Conservation (phyloP, 2,797 vertebrate species). For the Gymnothorax reevesii region DNA sequence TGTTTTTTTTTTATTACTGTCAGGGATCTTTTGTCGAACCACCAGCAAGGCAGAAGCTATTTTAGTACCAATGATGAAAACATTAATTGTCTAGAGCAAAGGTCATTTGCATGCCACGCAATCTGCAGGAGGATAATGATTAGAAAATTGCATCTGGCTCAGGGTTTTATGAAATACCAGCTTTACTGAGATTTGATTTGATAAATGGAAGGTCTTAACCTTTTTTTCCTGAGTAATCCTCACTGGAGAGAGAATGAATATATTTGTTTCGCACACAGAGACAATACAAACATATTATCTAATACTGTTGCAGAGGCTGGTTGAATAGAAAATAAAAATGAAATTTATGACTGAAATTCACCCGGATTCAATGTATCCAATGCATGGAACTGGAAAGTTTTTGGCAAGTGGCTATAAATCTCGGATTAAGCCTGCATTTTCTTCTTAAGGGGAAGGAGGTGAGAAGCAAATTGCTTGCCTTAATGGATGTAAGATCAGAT, state of each 20-base stretch:
- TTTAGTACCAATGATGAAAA: slow-evolving; percentile 21
- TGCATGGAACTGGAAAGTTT: background rate
- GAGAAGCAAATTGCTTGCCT: slow-evolving; percentile 18
- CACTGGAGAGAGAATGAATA: slow-evolving; percentile 54
- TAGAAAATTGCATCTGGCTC: slow-evolving; percentile 54
- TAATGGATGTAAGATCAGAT: slow-evolving; percentile 26
- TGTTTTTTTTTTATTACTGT: background rate
- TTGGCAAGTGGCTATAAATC: slow-evolving; percentile 47
- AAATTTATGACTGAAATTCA: slow-evolving; percentile 26
- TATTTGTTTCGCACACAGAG: slow-evolving; percentile 50
- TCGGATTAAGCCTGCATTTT: slow-evolving; percentile 49
- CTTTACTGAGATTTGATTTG: slow-evolving; percentile 61
- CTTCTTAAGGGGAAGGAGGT: slow-evolving; percentile 33
- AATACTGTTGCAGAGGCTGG: background rate
- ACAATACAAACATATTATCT: slow-evolving; percentile 24
- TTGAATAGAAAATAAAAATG: background rate
- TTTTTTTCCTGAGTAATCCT: slow-evolving; percentile 57
- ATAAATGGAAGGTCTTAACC: slow-evolving; percentile 52
- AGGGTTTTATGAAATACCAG: slow-evolving; percentile 50
- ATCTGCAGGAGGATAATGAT: slow-evolving; percentile 51
- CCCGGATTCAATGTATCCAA: slow-evolving; percentile 19
- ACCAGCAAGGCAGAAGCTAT: background rate
- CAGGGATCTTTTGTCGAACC: background rate
- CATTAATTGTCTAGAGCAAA: slow-evolving; percentile 8
- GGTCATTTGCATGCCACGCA: slow-evolving; percentile 30